Base-by-base conservation (phyloP, 2,113 vertebrate genomes). In the Pionites leucogaster region DNA sequence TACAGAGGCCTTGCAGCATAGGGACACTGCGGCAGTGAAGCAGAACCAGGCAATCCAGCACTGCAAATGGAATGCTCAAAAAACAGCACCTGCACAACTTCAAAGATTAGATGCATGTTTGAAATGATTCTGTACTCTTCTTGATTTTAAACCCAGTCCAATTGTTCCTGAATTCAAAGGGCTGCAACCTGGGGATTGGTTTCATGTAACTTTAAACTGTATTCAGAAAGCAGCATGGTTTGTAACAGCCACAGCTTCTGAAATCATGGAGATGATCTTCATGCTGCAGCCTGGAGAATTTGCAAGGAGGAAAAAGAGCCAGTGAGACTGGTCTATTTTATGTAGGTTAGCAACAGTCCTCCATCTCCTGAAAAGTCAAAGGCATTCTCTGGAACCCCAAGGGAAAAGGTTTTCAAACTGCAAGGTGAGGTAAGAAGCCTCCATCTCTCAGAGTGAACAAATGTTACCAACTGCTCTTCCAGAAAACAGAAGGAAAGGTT, bases 1-100 rank as follows among this genome's bases (percentile, higher is more conserved):
- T 35, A 82, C 13, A 64, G 80, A 83, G 86, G 77, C 72, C 85
- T 57, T 8, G 28, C 86, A 94, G 91, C 82, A 88, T 10, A 13
- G 9, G 10, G 59, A 50, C 1, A 1, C 53, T 17, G 28, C 4
- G 29, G 52, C 79, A 39, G 0, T 0, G 0, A 28, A 57, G 79
- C 44, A 82, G 42, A 72, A 49, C 57, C 1, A 8, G 89, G 62
- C 47, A 80, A 35, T 19, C 33, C 1, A 2, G 33, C 10, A 1
- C 64, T 68, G 57, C 76, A 46, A 77, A 52, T 7, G 6, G 7
- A 67, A 41, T 29, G 9, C 67, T 62, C 44, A 11, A n/a, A 65
- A 31, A 27, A 9, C 19, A 77, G 71, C 29, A 37, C 60, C 17
- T 3, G 14, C n/a, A 27, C 46, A 59, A 15, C 42, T 77, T 50